These are phyloP conservation scores for Vanessa cardui DNA, from an alignment of 2,888 invertebrate genomes.

Conservation along the genomic window DNA sequence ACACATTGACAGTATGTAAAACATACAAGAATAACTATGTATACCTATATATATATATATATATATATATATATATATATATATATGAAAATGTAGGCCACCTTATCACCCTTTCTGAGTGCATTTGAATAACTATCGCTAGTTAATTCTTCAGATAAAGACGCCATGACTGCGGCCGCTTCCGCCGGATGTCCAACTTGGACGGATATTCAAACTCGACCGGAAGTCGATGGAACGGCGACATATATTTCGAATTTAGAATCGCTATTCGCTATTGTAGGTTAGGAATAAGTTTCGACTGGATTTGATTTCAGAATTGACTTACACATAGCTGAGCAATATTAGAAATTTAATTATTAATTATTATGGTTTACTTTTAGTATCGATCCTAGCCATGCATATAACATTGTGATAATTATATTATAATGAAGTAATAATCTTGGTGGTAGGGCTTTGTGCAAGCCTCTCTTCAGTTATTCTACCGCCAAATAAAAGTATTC, in stretches of 20 bases:
- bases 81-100: conserved; percentile 37
- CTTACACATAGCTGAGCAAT: neutral
- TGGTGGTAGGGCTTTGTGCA: too few species aligned
- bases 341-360: neutral
- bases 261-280: conserved; percentile 44
- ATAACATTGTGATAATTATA: too few species aligned
- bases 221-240: conserved; percentile 78
- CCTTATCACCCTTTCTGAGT: conserved; percentile 45
- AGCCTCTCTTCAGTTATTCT: too few species aligned
- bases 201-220: conserved; percentile 80
- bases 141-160: conserved; percentile 81
- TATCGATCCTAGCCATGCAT: too few species aligned
- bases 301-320: conserved; percentile 14
- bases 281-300: conserved; percentile 37
- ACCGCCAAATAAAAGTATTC: too few species aligned
- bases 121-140: conserved; percentile 79
- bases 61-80: conserved; percentile 1
- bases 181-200: conserved; percentile 79
- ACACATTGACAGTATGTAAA: neutral
- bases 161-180: conserved; percentile 75
- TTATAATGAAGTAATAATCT: too few species aligned
- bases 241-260: conserved; percentile 82
- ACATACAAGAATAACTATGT: neutral
- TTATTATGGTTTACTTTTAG: neutral
- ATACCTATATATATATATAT: too few species aligned